Evolutionary conservation across 2,888 invertebrate genomes (phyloP).

Genomic region (Theretra japonica): DNA sequence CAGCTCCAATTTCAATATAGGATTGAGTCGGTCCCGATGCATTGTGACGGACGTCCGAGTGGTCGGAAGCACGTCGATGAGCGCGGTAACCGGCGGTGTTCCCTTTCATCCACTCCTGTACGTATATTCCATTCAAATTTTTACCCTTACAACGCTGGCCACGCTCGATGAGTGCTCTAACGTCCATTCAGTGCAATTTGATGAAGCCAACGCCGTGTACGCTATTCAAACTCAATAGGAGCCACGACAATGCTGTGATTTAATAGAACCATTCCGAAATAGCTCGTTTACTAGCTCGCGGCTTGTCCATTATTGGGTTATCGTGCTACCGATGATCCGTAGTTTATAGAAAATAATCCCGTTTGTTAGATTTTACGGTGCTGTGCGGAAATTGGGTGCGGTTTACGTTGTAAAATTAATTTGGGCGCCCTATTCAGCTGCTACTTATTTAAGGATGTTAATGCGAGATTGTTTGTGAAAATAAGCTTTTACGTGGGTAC

Average conservation of each 20-base stretch:
- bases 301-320: slow-evolving; percentile 22
- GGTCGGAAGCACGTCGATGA: slow-evolving; percentile 66
- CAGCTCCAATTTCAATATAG: slow-evolving; percentile 79
- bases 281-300: slow-evolving; percentile 48
- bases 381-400: background rate
- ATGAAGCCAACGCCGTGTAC: slow-evolving; percentile 75
- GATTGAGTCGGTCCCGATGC: slow-evolving; percentile 67
- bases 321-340: background rate
- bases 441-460: too few relatives aligned
- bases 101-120: slow-evolving; percentile 56
- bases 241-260: slow-evolving; percentile 76
- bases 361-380: slow-evolving; percentile 33
- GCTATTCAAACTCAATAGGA: slow-evolving; percentile 75
- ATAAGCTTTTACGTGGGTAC: too few relatives aligned
- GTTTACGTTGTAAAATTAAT: background rate
- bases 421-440: background rate
- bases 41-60: slow-evolving; percentile 74
- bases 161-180: slow-evolving; percentile 78
- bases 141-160: slow-evolving; percentile 72
- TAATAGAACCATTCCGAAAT: slow-evolving; percentile 74
- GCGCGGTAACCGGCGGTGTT: slow-evolving; percentile 42
- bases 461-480: too few relatives aligned
- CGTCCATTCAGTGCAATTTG: slow-evolving; percentile 82
- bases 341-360: slow-evolving; percentile 34
- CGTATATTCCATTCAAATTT: slow-evolving; percentile 82